Percentiles rank a stretch among this genome's conserved stretches.
These are phyloP conservation scores for Gonatopus flavifemur DNA, from an alignment of 1,140 invertebrate genomes.

Conservation along the genomic window DNA sequence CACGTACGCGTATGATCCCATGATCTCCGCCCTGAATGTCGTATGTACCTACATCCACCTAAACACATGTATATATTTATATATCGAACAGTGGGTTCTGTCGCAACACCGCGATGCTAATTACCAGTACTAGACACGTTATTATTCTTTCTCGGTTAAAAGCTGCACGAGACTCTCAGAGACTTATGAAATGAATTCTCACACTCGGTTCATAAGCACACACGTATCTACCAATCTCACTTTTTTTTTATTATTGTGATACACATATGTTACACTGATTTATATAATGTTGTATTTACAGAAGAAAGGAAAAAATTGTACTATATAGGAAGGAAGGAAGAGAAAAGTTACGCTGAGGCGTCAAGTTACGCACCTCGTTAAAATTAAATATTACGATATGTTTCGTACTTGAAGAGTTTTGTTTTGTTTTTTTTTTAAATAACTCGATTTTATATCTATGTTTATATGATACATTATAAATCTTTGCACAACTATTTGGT, in stretches of 20 bases:
- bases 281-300: conserved; percentile 49
- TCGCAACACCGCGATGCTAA: conserved; percentile 47
- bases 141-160: conserved; percentile 46
- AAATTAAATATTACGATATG: no score
- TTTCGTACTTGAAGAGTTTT: no score
- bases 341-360: no score
- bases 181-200: conserved; percentile 56
- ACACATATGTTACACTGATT: conserved; percentile 45
- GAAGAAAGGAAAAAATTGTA: conserved; percentile 2
- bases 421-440: no score
- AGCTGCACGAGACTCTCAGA: conserved; percentile 28
- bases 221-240: conserved; percentile 41
- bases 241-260: conserved; percentile 39
- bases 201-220: no score
- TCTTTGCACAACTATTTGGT: no score
- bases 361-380: no score
- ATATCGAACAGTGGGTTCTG: conserved; percentile 23
- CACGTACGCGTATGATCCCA: conserved; percentile 43
- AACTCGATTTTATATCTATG: no score
- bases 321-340: no score
- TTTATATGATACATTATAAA: no score
- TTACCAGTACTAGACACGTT: conserved; percentile 43
- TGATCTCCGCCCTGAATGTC: conserved; percentile 34
- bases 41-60: conserved; percentile 21
- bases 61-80: conserved; percentile 15